Evolutionary conservation across 2,888 invertebrate genomes (phyloP), one percentile per base, ranked within the genome.

Genomic region (Athripsodes cinereus): DNA sequence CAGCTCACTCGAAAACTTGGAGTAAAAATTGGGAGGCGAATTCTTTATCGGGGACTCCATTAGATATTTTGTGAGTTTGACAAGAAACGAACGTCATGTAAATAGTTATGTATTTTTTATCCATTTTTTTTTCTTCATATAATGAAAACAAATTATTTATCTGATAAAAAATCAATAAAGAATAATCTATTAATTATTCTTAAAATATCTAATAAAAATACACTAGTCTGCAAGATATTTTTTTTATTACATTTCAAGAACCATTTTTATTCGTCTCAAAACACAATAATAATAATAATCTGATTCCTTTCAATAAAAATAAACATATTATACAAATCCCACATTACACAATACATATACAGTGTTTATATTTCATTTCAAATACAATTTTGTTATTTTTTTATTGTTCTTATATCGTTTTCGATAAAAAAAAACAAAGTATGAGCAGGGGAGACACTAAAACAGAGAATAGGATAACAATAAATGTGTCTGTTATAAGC

Each of bases 401-500:
- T 50, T 50, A 50, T 50, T 50, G 26, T 50, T n/a, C 21, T 50
- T 50, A 21, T 47, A 50, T 50, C n/a, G 50, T 26, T 22, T 50
- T 50, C 22, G 18, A 50, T 50, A 26, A 50, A 50, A 50, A 50
- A 40, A 40, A 40, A 40, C 2, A 8, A 40, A 8, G 13, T 8
- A 31, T 8, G 11, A 13, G 2, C 5, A 8, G 2, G 8, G 40
- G 16, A 50, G 21, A 11, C 52, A 16, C n/a, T 35, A 52, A 34
- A 52, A 52, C 2, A 52, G 31, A 52, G 16, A 31, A 52, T 34
- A 52, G 35, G 52, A 52, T 34, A 52, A 34, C 52, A 35, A 52
- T 52, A 52, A 52, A 31, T 19, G 31, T 44, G 53, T 58, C 40
- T 59, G 52, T 55, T 55, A 59, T 59, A 52, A 59, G 56, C 56